Percentiles rank a stretch among this genome's conserved stretches.
These are phyloP conservation scores for Adineta ricciae DNA, from an alignment of 2,888 invertebrate species.

Conservation along the genomic window DNA sequence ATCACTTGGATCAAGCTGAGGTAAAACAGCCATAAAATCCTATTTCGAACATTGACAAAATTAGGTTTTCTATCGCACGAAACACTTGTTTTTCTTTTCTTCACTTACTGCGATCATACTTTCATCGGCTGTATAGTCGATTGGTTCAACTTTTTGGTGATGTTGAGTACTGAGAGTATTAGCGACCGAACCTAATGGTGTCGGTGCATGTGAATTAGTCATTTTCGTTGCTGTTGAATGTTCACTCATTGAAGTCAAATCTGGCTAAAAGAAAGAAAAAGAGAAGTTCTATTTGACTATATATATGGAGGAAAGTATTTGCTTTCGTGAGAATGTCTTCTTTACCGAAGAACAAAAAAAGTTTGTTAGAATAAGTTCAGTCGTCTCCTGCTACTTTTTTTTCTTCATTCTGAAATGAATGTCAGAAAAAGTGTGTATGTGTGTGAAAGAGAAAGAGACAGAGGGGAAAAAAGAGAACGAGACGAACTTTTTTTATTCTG, in stretches of 20 bases:
- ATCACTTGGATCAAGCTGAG: slow-evolving; percentile 23
- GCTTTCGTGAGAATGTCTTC: neutral
- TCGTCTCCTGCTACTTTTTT: neutral
- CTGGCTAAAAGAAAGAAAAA: neutral
- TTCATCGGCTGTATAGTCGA: slow-evolving; percentile 19
- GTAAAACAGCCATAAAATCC: slow-evolving; percentile 22
- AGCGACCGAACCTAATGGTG: neutral
- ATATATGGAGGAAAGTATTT: no score
- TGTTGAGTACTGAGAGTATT: neutral
- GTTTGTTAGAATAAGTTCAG: neutral
- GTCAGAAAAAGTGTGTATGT: neutral
- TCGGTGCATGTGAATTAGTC: neutral
- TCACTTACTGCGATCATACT: neutral
- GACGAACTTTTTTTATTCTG: slow-evolving; percentile 10
- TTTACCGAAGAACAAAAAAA: neutral
- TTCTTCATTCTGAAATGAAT: neutral
- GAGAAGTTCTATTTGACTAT: neutral
- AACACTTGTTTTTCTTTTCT: neutral
- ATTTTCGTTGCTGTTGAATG: neutral
- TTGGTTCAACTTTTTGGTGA: slow-evolving; percentile 15
- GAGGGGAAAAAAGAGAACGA: neutral
- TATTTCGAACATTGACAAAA: neutral
- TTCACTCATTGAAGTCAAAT: neutral
- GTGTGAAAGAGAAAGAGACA: neutral
- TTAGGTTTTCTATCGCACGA: neutral